Conservation (phyloP, 2,888 invertebrate species). For the Metopia argyrocephala region DNA sequence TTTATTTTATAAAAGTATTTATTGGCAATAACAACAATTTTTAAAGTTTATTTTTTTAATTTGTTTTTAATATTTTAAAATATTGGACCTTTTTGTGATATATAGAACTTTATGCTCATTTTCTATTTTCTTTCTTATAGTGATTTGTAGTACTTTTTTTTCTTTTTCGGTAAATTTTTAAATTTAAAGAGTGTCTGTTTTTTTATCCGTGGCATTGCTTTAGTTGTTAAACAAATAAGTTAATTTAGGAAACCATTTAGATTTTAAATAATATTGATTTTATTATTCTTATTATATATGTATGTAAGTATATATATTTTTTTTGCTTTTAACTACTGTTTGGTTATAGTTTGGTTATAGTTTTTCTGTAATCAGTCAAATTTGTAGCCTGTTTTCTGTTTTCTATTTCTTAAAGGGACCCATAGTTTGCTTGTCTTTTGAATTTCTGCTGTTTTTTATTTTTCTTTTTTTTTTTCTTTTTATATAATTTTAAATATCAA, state of each 20-base stretch:
- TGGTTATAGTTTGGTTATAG: too few species aligned
- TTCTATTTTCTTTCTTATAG: conserved; percentile 1
- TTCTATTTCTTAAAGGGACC: conserved; percentile 32
- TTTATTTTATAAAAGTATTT: conserved; percentile 2
- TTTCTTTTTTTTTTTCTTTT: not conserved
- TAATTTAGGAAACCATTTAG: conserved; percentile 55
- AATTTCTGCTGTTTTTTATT: not conserved
- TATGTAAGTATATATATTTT: conserved; percentile 1
- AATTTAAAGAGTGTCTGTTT: not conserved
- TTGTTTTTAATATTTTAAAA: conserved; percentile 32
- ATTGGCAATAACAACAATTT: conserved; percentile 53
- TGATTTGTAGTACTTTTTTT: conserved; percentile 1
- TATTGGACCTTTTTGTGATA: conserved; percentile 59
- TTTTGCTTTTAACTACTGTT: not conserved
- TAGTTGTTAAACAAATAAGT: conserved; percentile 11
- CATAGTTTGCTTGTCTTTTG: conserved; percentile 15
- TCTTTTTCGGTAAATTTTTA: not conserved
- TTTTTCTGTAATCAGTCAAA: too few species aligned
- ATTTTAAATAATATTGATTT: conserved; percentile 24
- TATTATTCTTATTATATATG: not conserved
- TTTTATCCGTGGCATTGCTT: not conserved
- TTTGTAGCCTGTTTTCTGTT: conserved; percentile 13
- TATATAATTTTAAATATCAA: not conserved
- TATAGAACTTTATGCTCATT: not conserved
- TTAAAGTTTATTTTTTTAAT: not conserved